A percentile compares a stretch with the other conserved stretches of the same genome.
phyloP scores from a whole-genome alignment of 2,113 vertebrate genomes.

The Gymnorhina tibicen region DNA sequence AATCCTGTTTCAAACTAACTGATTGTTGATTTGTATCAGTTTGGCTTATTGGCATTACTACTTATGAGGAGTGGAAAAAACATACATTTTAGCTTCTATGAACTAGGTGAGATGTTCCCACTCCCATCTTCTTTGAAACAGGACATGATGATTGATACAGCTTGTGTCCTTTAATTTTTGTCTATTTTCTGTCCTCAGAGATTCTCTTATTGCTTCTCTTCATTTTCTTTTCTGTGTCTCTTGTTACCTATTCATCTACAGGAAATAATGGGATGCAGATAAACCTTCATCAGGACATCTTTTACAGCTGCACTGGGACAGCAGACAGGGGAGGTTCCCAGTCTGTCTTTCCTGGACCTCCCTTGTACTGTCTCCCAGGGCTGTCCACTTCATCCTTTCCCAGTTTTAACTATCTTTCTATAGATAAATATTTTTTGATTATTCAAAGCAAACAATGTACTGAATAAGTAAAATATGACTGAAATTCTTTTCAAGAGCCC shows the following conservation, averaged over 20 bases:
- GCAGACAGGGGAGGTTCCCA: fast-evolving
- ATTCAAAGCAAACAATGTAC: background rate
- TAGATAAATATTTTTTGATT: background rate
- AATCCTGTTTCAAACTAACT: background rate
- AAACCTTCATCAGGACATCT: background rate
- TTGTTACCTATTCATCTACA: background rate
- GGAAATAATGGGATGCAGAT: background rate
- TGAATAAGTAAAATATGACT: background rate
- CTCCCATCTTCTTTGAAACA: background rate
- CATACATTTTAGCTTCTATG: background rate
- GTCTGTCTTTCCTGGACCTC: background rate
- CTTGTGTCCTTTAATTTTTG: background rate
- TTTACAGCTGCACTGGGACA: background rate
- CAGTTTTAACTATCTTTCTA: background rate
- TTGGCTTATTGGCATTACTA: background rate
- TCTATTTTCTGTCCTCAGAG: background rate
- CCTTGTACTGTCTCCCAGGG: background rate
- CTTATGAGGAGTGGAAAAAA: background rate
- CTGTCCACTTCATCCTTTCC: background rate
- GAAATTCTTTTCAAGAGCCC: background rate
- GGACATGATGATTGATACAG: background rate
- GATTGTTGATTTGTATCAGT: background rate
- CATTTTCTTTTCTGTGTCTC: background rate
- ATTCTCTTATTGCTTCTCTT: background rate
- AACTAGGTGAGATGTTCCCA: background rate